Evolutionary conservation across 2,797 vertebrate genomes (phyloP), one percentile per base, ranked within the genome.

Genomic region (Dermochelys coriacea): DNA sequence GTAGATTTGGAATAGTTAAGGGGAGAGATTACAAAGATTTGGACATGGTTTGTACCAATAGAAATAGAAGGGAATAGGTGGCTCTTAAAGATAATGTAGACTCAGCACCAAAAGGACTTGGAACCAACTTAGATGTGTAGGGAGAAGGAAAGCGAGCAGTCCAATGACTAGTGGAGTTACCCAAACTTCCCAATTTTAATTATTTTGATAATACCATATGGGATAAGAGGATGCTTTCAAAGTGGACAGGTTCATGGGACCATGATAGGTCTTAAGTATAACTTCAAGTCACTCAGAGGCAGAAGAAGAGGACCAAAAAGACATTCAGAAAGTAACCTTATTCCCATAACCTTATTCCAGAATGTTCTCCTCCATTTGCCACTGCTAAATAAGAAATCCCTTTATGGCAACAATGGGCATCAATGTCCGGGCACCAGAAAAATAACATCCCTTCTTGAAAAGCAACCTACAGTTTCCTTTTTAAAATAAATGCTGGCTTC

Each of bases 401-500:
- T 45, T 27, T 19, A 41, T 27, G 21, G 41, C 23, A 45, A 74
- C 71, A 75, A 41, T 41, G 14, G 11, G 18, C n/a, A n/a, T 18
- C 8, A 64, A 31, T 34, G 59, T 34, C 59, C 6, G 31, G 6
- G 34, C 9, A 75, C 7, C 51, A 80, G 10, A 16, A 59, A 52
- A 34, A 91, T 59, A 74, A 74, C 90, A 91, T 45, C 16, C 9
- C 1, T 5, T 75, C 68, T 18, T 2, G 34, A 15, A 74, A 74
- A 80, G 87, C 51, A 8, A 74, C 6, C 5, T 11, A 11, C 34
- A 1, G 8, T 77, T 86, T 45, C 34, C 2, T 21, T 84, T 88
- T 8, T 1, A 4, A 8, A 89, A 34, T 47, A 74, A 68, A 49
- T 34, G 54, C 0, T 0, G n/a, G 25, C 37, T 47, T 78, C 18